Base-by-base conservation (phyloP, 1,140 invertebrate species). In the Cyrtorhinus lividipennis region DNA sequence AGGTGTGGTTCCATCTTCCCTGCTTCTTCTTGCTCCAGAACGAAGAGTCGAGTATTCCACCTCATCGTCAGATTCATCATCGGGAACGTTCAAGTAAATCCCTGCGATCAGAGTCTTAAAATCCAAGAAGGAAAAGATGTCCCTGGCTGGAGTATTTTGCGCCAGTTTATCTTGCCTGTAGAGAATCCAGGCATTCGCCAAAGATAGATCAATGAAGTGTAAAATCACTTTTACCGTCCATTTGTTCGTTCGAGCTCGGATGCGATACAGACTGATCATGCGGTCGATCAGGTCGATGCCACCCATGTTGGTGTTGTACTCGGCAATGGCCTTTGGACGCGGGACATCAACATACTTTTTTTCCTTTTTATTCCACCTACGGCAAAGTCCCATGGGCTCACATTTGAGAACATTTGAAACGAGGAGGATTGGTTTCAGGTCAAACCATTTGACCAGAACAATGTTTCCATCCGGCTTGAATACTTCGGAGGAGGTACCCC, bases 261-360 rank as follows among this genome's bases (percentile, higher is more conserved):
- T 70, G 57, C 69, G 64, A 63, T 73, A 70, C 26, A 63, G 53
- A 30, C 67, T 59, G 5, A 69, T 66, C 24, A 66, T 61, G 12
- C 64, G 66, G 61, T 74, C 70, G n/a, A 64, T 56, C 13, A 70
- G 64, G 62, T 73, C 71, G 15, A 73, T 66, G 24, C 72, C 71
- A 20, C 71, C 70, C 70, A 72, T 72, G 61, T 64, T 64, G 58
- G 66, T 63, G 62, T 73, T 73, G 66, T 73, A 73, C 38, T 56
- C 20, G 45, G 67, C 65, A 0, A 72, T 62, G 24, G 71, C 67
- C 13, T 64, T 59, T 46, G 72, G 71, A 13, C 65, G 48, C 44
- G 45, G 27, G 10, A 72, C 63, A n/a, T 63, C 22, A 12, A 70
- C 61, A 22, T 68, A 66, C 62, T 66, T 60, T 59, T 70, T 71